phyloP scores from a whole-genome alignment of 1,140 invertebrate species.

The Drosophila nasuta region DNA sequence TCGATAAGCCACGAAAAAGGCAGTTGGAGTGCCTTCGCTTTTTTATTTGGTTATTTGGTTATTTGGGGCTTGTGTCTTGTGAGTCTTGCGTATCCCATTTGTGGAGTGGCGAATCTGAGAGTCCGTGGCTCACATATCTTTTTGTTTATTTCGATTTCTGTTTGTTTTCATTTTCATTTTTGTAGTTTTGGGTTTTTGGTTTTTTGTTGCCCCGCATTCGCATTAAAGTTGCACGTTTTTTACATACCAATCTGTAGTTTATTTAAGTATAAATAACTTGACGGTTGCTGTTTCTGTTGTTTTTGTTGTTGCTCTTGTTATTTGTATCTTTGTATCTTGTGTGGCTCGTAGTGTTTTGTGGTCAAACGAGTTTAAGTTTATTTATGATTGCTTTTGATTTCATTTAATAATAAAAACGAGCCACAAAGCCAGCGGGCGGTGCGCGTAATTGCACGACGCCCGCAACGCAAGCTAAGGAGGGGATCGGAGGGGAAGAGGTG shows the following conservation, averaged over 20 bases:
- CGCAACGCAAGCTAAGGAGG: slow-evolving; percentile 44
- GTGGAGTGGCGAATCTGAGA: slow-evolving; percentile 41
- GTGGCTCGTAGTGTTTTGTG: slow-evolving; percentile 47
- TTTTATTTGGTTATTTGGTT: slow-evolving; percentile 23
- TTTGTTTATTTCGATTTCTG: slow-evolving; percentile 13
- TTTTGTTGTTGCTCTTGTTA: slow-evolving; percentile 30
- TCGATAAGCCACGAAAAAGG: slow-evolving; percentile 63
- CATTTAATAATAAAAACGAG: slow-evolving; percentile 69
- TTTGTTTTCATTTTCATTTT: slow-evolving; percentile 22
- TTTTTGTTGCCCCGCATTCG: slow-evolving; percentile 47
- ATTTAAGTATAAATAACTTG: slow-evolving; percentile 65
- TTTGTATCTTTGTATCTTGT: slow-evolving; percentile 33
- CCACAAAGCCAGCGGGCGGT: slow-evolving; percentile 73
- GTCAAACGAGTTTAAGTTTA: slow-evolving; percentile 82
- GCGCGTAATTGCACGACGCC: slow-evolving; percentile 69
- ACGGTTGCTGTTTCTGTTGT: slow-evolving; percentile 20
- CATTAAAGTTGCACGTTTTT: slow-evolving; percentile 75
- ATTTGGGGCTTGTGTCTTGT: neutral
- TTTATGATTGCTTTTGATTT: slow-evolving; percentile 84
- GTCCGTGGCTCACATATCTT: slow-evolving; percentile 43
- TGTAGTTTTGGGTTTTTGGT: slow-evolving; percentile 10
- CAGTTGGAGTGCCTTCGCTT: slow-evolving; percentile 58
- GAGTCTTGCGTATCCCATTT: slow-evolving; percentile 21
- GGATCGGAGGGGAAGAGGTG: neutral
- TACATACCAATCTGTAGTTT: slow-evolving; percentile 72